A percentile compares a stretch with the other conserved stretches of the same genome.
These are phyloP conservation scores for Drosophila rufa DNA, from an alignment of 1,140 invertebrate species.

Conservation along the genomic window DNA sequence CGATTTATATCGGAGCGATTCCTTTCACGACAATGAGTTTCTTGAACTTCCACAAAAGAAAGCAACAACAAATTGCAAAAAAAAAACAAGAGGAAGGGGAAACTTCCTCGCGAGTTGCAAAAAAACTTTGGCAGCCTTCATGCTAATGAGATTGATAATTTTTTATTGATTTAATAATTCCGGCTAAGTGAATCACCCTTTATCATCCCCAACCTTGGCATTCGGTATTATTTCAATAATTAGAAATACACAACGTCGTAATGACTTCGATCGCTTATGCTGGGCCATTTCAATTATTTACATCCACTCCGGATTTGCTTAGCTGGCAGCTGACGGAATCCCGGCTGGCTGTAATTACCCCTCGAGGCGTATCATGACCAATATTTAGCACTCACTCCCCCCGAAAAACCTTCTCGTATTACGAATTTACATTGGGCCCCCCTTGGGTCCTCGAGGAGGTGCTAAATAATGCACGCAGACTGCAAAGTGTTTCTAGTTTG, in stretches of 20 bases:
- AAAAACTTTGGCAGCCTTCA: constrained; percentile 26
- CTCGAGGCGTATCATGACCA: constrained; percentile 14
- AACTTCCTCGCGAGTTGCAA: constrained; percentile 10
- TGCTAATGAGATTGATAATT: constrained; percentile 60
- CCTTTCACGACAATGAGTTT: constrained; percentile 29
- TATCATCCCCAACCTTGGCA: constrained; percentile 7
- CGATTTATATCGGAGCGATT: constrained; percentile 36
- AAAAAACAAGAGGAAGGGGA: not conserved
- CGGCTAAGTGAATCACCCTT: constrained; percentile 35
- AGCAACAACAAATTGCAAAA: not conserved
- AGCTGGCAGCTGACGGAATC: constrained; percentile 30
- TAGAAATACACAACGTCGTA: constrained; percentile 48
- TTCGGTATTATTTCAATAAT: constrained; percentile 47
- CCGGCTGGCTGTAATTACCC: constrained; percentile 31
- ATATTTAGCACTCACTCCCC: constrained; percentile 8
- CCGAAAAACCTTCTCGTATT: not conserved
- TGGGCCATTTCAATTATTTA: constrained; percentile 53
- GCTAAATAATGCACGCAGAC: constrained; percentile 48
- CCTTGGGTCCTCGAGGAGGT: not conserved
- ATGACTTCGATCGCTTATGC: constrained; percentile 27
- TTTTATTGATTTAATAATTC: constrained; percentile 73
- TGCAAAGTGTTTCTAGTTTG: constrained; percentile 34
- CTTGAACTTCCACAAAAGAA: constrained; percentile 27
- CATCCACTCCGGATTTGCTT: constrained; percentile 21
- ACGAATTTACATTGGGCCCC: constrained; percentile 10